A percentile compares a stretch with the other conserved stretches of the same genome.
phyloP scores from a whole-genome alignment of 2,113 vertebrate species.

The Myanophis thanlyinensis region DNA sequence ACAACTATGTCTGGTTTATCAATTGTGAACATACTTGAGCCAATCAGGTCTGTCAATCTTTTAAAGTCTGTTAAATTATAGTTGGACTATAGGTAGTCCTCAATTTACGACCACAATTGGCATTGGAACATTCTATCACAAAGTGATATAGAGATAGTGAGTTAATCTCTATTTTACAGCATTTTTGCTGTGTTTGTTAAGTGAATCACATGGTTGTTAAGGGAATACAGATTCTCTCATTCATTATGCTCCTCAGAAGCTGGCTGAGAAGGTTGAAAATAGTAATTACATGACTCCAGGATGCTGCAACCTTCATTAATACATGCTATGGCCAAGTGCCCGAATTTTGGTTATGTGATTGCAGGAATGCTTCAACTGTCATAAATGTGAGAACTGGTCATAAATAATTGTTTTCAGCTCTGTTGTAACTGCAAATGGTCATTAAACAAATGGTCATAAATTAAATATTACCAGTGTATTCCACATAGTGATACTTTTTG shows the following conservation, averaged over 20 bases:
- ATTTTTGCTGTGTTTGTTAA: not conserved
- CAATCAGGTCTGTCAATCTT: not conserved
- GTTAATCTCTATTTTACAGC: not conserved
- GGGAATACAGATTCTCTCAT: not conserved
- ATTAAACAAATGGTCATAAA: not conserved
- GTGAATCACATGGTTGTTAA: not conserved
- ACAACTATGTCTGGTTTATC: not conserved
- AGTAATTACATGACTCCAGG: not conserved
- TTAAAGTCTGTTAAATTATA: not conserved
- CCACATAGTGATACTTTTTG: not conserved
- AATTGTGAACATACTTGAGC: not conserved
- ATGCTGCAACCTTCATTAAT: not conserved
- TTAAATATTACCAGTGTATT: not conserved
- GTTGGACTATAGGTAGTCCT: not conserved
- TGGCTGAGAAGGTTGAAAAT: not conserved
- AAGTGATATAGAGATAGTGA: not conserved
- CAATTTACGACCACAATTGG: not conserved
- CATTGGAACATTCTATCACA: not conserved
- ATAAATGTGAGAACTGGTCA: not conserved
- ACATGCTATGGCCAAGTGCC: not conserved
- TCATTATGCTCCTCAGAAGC: not conserved
- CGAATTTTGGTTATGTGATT: not conserved
- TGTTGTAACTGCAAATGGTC: not conserved
- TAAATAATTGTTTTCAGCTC: not conserved
- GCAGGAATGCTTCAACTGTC: not conserved